Conservation (phyloP, 2,888 invertebrate genomes). For the Erynnis tages region DNA sequence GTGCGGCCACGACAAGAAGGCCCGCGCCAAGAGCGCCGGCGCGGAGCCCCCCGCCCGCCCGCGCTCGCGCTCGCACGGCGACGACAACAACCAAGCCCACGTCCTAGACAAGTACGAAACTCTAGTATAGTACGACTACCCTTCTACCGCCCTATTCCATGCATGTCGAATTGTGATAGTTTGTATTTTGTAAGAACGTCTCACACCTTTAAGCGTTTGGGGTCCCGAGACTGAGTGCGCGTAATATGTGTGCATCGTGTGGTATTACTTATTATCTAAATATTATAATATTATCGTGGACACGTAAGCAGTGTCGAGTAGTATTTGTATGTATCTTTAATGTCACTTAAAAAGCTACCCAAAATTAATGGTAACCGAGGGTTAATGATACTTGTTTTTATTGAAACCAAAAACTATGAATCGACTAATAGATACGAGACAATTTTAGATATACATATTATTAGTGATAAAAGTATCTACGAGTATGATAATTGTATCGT, state of each 20-base stretch:
- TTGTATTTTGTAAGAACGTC: slow-evolving; percentile 35
- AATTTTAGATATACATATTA: slow-evolving; percentile 38
- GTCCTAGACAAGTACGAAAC: slow-evolving; percentile 79
- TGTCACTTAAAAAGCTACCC: slow-evolving; percentile 14
- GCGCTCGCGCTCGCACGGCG: slow-evolving; percentile 68
- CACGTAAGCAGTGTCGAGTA: slow-evolving; percentile 22
- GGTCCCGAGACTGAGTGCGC: slow-evolving; percentile 32
- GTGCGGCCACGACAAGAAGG: slow-evolving; percentile 72
- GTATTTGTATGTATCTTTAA: slow-evolving; percentile 27
- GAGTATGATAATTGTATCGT: slow-evolving; percentile 16
- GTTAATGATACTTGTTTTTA: slow-evolving; percentile 31
- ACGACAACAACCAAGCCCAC: slow-evolving; percentile 61
- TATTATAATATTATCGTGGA: slow-evolving; percentile 21
- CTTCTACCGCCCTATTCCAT: slow-evolving; percentile 39
- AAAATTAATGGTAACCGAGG: slow-evolving; percentile 10
- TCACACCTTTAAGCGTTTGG: slow-evolving; percentile 29
- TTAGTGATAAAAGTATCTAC: slow-evolving; percentile 40
- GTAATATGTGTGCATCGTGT: slow-evolving; percentile 18
- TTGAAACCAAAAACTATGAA: slow-evolving; percentile 54
- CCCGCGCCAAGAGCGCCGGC: slow-evolving; percentile 56
- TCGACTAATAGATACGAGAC: slow-evolving; percentile 34
- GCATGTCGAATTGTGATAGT: slow-evolving; percentile 46
- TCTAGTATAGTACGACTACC: slow-evolving; percentile 55
- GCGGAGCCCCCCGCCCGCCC: slow-evolving; percentile 49
- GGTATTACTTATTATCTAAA: slow-evolving; percentile 23